Evolutionary conservation across 2,113 vertebrate genomes (phyloP), one percentile per base, ranked within the genome.

Genomic region (Amphiprion percula): DNA sequence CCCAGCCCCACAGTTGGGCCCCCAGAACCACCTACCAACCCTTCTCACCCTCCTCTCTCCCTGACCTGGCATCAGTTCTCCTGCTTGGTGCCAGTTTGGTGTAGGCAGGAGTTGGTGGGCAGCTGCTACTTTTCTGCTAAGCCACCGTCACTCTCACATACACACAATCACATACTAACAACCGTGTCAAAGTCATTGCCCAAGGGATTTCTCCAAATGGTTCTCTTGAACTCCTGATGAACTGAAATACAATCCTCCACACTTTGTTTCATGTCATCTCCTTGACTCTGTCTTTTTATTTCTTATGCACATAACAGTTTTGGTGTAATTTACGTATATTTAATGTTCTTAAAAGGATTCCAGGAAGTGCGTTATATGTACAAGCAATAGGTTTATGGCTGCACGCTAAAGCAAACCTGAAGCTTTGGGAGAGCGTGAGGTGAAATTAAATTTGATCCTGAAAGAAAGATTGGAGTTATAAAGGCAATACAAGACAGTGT

Each of bases 1-100:
- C 86, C 93, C 90, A 94, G 88, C 77, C 90, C 83, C 85, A 86
- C 93, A 94, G 93, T 94, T 94, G 93, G 92, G 85, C 82, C 83
- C 76, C 86, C 60, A 80, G 75, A 79, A 24, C 77, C 75, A 37
- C 39, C 66, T 56, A 78, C 59, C 66, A 70, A 49, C 33, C 47
- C 80, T 10, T 37, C 33, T 37, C 33, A 10, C 33, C 85, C 84
- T 69, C 67, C 47, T 77, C 77, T 77, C 75, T 68, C 81, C 56
- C 69, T 85, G 88, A 90, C 89, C 90, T 94, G 92, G 94, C 93
- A 92, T 86, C 26, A 65, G 26, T 63, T 26, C 53, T 44, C 49
- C n/a, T 52, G 53, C 54, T 63, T 55, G 60, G 50, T 93, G 93
- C 93, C 94, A 94, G 87, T 80, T 74, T 68, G 77, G 79, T 84